Conservation (phyloP, 2,113 vertebrate genomes). For the Chiloscyllium plagiosum region DNA sequence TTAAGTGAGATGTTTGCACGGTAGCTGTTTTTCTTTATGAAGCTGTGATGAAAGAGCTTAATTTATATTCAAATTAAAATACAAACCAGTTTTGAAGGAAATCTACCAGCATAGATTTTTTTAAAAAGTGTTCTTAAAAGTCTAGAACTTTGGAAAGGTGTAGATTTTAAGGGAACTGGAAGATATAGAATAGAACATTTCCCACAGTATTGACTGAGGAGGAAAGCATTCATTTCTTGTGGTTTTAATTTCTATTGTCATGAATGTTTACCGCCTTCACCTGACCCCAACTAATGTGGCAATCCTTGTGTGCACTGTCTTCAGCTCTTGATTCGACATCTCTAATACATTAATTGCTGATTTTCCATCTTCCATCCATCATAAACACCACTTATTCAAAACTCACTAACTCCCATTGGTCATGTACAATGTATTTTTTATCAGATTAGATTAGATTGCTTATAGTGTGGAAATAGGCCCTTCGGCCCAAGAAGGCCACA, state of each 20-base stretch:
- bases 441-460: too few relatives aligned
- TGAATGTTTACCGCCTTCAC: background rate
- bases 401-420: too few relatives aligned
- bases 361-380: too few relatives aligned
- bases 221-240: background rate
- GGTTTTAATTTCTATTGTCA: background rate
- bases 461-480: too few relatives aligned
- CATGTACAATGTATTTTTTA: background rate
- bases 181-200: background rate
- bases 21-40: background rate
- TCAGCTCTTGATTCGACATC: background rate
- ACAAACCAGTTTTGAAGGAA: background rate
- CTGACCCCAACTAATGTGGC: background rate
- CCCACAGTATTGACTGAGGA: background rate
- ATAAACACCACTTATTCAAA: background rate
- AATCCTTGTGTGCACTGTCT: background rate
- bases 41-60: background rate
- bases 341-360: background rate
- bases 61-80: background rate
- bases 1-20: background rate
- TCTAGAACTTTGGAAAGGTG: background rate
- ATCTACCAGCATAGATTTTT: background rate
- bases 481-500: too few relatives aligned
- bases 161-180: background rate
- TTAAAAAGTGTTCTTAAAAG: background rate